Evolutionary conservation across 2,113 vertebrate genomes (phyloP), one percentile per base, ranked within the genome.

Genomic region (Anser cygnoides): DNA sequence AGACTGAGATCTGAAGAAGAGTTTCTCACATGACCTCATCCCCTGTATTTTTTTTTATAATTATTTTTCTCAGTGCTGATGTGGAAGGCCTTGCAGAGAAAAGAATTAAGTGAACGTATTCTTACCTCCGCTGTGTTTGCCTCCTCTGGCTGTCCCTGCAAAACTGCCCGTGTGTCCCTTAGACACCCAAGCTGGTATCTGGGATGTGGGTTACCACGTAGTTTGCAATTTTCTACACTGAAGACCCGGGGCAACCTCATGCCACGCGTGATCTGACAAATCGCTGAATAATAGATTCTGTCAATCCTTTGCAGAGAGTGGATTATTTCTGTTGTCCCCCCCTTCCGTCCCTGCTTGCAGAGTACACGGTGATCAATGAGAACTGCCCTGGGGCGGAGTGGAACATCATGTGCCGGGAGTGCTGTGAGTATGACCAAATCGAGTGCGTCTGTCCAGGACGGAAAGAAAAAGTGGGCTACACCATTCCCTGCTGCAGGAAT

Each of bases 401-500:
- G 99, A 99, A 98, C 59, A 98, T 99, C 75, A 99, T 99, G 99
- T 99, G 99, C 75, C 98, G 99, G 29, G 98, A 98, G 68, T 99
- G 99, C 92, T 99, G 99, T 3, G 99, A 99, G 90, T 99, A 99
- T 0, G 99, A 99, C 54, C 98, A 99, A 89, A 99, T 99, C 1
- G 98, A 98, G 91, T 99, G 99, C 19, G 87, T 98, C 93, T 99
- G 99, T 85, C 99, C 99, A 3, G 97, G 99, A 22, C 98, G 97
- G 96, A 99, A 99, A 75, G 97, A 98, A 49, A 98, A 95, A 9
- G 99, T 99, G 77, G 99, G 99, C 28, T 99, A 99, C 18, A 99
- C 99, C 20, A 99, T 99, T 93, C 99, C 99, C 6, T 99, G 99
- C 98, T 99, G 99, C 95, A 98, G 99, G 63, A 99, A 99, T 0